These are phyloP conservation scores for Neuroterus valhalla DNA, from an alignment of 1,140 invertebrate species.

Conservation along the genomic window DNA sequence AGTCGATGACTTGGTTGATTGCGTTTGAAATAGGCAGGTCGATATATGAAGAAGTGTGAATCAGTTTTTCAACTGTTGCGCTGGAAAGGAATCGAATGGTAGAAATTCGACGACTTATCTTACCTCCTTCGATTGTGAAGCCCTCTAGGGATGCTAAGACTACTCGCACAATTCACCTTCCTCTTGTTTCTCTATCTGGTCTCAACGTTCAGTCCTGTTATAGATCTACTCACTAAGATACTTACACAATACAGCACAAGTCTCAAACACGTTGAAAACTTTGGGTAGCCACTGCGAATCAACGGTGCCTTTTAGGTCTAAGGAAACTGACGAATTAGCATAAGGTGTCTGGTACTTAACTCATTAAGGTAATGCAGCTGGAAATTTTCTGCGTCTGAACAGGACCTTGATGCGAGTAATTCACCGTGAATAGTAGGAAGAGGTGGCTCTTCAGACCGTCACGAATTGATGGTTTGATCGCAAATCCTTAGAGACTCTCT, in stretches of 20 bases:
- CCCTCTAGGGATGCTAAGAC: conserved; percentile 45
- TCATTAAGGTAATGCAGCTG: conserved; percentile 75
- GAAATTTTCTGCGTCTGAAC: conserved; percentile 67
- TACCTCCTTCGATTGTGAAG: conserved; percentile 41
- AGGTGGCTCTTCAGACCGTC: conserved; percentile 64
- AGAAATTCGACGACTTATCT: conserved; percentile 34
- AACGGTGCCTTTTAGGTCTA: conserved; percentile 34
- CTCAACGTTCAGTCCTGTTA: background rate
- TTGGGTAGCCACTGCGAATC: conserved; percentile 48
- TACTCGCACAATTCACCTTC: conserved; percentile 32
- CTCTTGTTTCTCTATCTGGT: background rate
- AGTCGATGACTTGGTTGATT: background rate
- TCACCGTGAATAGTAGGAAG: conserved; percentile 56
- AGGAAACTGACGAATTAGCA: conserved; percentile 11
- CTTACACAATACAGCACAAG: background rate
- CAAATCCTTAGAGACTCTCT: conserved; percentile 62
- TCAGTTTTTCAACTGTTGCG: conserved; percentile 13
- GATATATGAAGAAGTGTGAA: background rate
- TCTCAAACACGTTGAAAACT: conserved; percentile 31
- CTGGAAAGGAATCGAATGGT: conserved; percentile 24
- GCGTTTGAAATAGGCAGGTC: background rate
- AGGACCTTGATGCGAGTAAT: conserved; percentile 60
- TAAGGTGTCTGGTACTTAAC: conserved; percentile 59
- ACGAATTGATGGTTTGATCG: conserved; percentile 73
- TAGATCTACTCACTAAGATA: conserved; percentile 20